Percentiles rank a stretch among this genome's conserved stretches.
Conservation (phyloP, 1,140 invertebrate species). For the Drosophila parvula region DNA sequence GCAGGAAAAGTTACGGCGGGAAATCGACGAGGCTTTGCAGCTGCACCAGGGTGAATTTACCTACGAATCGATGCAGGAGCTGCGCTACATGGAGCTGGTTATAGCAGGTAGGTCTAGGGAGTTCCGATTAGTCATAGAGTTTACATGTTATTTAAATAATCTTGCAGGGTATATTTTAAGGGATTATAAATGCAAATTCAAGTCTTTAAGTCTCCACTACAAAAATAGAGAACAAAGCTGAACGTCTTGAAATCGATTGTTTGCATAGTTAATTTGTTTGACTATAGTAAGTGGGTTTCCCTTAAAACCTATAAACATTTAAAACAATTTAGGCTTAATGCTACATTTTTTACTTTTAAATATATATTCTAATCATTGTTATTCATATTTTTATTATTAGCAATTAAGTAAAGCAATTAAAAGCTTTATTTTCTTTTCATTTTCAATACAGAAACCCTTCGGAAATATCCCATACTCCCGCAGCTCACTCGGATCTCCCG, state of each 20-base stretch:
- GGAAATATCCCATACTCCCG: slow-evolving; percentile 85
- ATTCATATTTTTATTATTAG: too few relatives aligned
- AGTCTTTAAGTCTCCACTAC: neutral
- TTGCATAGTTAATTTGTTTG: neutral
- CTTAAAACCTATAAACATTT: neutral
- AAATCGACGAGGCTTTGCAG: slow-evolving; percentile 85
- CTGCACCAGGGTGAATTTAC: slow-evolving; percentile 74
- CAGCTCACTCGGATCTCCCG: slow-evolving; percentile 70
- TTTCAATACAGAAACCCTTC: slow-evolving; percentile 67
- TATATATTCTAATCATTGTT: neutral
- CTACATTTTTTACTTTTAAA: neutral
- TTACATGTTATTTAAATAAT: too few relatives aligned
- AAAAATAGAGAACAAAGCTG: neutral
- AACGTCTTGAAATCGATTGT: neutral
- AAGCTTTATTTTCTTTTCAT: too few relatives aligned
- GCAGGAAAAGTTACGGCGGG: slow-evolving; percentile 86
- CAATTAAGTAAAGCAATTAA: too few relatives aligned
- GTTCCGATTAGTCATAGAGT: neutral
- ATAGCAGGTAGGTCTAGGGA: slow-evolving; percentile 53
- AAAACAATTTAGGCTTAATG: neutral
- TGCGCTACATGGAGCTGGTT: slow-evolving; percentile 87
- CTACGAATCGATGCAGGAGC: slow-evolving; percentile 85
- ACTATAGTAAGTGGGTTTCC: neutral
- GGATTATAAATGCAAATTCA: too few relatives aligned
- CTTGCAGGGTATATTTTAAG: too few relatives aligned